These are phyloP conservation scores for Sesia apiformis DNA, from an alignment of 2,888 invertebrate genomes.

Conservation along the genomic window DNA sequence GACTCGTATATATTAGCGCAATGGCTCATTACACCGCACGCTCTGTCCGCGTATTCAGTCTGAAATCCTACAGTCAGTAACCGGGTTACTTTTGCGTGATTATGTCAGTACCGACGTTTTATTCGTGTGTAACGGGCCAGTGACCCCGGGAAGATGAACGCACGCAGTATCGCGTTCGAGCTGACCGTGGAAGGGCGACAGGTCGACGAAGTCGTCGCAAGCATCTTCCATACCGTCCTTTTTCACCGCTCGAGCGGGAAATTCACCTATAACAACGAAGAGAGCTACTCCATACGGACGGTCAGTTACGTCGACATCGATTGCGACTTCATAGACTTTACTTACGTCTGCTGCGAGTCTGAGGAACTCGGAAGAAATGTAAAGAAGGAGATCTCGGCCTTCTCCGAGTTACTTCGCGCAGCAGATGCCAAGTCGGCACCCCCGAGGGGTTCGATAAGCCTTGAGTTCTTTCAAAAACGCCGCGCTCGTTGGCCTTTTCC, in stretches of 20 bases:
- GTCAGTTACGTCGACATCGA: constrained; percentile 97
- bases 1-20: constrained; percentile 35
- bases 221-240: constrained; percentile 93
- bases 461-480: constrained; percentile 96
- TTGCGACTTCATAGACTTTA: constrained; percentile 98
- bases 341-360: constrained; percentile 96
- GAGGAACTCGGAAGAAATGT: constrained; percentile 81
- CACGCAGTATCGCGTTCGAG: constrained; percentile 85
- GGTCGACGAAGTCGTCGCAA: constrained; percentile 92
- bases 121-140: constrained; percentile 7
- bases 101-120: constrained; percentile 36
- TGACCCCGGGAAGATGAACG: constrained; percentile 80
- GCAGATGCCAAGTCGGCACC: constrained; percentile 75
- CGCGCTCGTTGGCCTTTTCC: constrained; percentile 92
- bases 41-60: constrained; percentile 18
- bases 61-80: constrained; percentile 22
- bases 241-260: constrained; percentile 94
- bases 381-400: constrained; percentile 83
- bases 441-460: constrained; percentile 88
- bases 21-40: constrained; percentile 33
- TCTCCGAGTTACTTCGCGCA: constrained; percentile 84
- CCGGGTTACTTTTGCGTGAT: constrained; percentile 26
- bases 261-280: constrained; percentile 95
- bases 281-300: constrained; percentile 95
- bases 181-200: constrained; percentile 92